Conservation (phyloP, 2,113 vertebrate species). For the Crotophaga sulcirostris region DNA sequence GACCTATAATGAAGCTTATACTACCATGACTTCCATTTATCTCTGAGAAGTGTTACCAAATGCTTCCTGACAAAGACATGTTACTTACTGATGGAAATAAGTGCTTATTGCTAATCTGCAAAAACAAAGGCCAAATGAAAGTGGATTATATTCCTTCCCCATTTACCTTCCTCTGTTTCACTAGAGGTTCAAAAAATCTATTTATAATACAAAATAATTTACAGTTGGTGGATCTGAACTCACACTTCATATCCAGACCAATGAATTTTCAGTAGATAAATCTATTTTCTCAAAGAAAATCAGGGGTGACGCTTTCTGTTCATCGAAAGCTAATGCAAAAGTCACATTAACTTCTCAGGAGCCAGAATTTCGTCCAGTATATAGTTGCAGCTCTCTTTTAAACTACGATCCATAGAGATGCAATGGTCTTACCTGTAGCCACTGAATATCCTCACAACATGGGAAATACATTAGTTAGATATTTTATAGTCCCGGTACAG, state of each 20-base stretch:
- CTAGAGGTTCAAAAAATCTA: not conserved
- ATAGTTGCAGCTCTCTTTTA: not conserved
- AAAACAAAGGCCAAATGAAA: constrained; percentile 17
- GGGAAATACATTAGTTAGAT: not conserved
- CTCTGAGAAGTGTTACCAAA: not conserved
- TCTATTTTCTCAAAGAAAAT: not conserved
- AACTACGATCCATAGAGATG: not conserved
- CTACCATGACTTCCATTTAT: not conserved
- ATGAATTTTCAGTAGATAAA: not conserved
- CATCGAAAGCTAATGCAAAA: not conserved
- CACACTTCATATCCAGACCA: not conserved
- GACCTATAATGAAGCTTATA: not conserved
- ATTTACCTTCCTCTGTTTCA: not conserved
- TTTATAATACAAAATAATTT: constrained; percentile 7
- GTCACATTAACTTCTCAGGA: not conserved
- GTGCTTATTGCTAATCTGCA: constrained; percentile 8
- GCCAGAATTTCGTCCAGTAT: not conserved
- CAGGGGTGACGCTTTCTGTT: not conserved
- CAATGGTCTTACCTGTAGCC: not conserved
- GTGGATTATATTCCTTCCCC: not conserved
- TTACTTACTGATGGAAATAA: constrained; percentile 7
- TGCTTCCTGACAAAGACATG: not conserved
- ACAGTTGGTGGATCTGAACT: not conserved
- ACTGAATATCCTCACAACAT: not conserved
- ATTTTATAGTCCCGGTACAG: not conserved